Evolutionary conservation across 1,140 invertebrate species (phyloP), one percentile per base, ranked within the genome.

Genomic region (Notospermus geniculatus): DNA sequence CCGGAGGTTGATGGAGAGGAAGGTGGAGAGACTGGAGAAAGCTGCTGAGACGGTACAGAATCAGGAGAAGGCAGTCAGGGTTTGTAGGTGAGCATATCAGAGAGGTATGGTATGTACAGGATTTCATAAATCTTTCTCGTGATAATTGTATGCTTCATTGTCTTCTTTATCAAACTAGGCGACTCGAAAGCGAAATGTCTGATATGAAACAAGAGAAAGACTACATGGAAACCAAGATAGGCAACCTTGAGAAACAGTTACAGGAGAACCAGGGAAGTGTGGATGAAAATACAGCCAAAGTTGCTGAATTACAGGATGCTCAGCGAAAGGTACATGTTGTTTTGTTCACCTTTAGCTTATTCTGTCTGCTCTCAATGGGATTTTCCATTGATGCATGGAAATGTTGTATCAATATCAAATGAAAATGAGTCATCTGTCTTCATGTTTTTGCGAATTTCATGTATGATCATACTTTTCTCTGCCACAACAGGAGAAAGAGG

Each of bases 271-370:
- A 85, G 36, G 87, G 64, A 5, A 63, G 59, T 58, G 58, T 85
- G 54, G 84, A 86, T 30, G 68, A 85, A 19, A 85, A 89, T 59
- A 84, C 86, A 23, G 86, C 91, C 73, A 85, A 86, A 55, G 80
- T 86, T 0, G 83, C 85, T 43, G 83, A 87, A 46, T 83, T 86
- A 0, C 86, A 88, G 70, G 74, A 86, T 7, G 83, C 84, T 2
- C 77, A 88, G 27, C 88, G 85, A 85, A 87, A 89, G 54, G 65
- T 22, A 19, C 52, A 17, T 2, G 27, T 19, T 17, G 28, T 43
- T n/a, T n/a, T n/a, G n/a, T n/a, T n/a, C n/a, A n/a, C n/a, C n/a
- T n/a, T n/a, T n/a, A n/a, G n/a, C n/a, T n/a, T n/a, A n/a, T n/a
- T n/a, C n/a, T n/a, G n/a, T n/a, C n/a, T n/a, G n/a, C n/a, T n/a